These are phyloP conservation scores for Mesochorus sp. DNA, from an alignment of 2,888 invertebrate species.

Conservation along the genomic window DNA sequence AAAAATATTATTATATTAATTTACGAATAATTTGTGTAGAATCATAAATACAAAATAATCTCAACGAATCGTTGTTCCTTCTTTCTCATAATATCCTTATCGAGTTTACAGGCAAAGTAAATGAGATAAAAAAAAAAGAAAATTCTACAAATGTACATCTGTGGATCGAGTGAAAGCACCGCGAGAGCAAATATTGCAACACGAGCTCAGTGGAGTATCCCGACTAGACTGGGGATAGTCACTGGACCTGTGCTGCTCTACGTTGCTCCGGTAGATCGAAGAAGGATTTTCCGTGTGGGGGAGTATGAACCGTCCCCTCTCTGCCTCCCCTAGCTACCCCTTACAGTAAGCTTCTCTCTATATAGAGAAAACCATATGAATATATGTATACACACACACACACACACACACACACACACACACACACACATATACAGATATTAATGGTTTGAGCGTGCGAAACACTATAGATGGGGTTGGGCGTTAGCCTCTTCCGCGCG, in stretches of 20 bases:
- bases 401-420: too few species aligned
- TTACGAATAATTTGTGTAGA: too few species aligned
- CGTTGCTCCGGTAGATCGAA: slow-evolving; percentile 44
- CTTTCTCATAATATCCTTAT: too few species aligned
- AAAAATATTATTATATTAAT: too few species aligned
- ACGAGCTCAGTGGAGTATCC: slow-evolving; percentile 41
- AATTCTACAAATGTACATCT: too few species aligned
- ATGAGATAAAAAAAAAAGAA: background rate
- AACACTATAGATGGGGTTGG: slow-evolving; percentile 69
- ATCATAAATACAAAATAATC: too few species aligned
- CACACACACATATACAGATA: too few species aligned
- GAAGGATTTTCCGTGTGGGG: slow-evolving; percentile 47
- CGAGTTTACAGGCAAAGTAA: background rate
- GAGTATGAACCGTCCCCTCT: background rate
- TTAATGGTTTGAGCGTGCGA: slow-evolving; percentile 30
- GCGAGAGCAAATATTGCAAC: slow-evolving; percentile 6
- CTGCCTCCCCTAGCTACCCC: background rate
- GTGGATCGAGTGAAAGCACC: too few species aligned
- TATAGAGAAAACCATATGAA: background rate
- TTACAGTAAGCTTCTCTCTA: background rate
- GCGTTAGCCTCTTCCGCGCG: slow-evolving; percentile 74
- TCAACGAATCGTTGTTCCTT: too few species aligned
- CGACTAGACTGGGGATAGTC: slow-evolving; percentile 58
- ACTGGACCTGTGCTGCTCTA: slow-evolving; percentile 51
- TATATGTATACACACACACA: background rate